phyloP scores from a whole-genome alignment of 2,797 vertebrate genomes.

The Smutsia gigantea region DNA sequence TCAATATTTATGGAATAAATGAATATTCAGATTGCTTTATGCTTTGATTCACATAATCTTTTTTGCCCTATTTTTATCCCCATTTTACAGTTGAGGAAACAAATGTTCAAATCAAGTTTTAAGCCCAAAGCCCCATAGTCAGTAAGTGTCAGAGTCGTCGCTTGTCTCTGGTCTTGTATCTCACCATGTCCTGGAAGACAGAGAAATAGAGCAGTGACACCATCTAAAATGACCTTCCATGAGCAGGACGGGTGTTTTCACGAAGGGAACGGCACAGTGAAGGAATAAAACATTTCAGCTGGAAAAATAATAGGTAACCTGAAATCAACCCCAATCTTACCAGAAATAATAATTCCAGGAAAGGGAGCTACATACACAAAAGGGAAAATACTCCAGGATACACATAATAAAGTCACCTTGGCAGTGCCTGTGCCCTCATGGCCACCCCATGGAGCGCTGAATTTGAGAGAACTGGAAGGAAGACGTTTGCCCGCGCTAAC shows the following conservation, averaged over 20 bases:
- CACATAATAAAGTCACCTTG: constrained; percentile 58
- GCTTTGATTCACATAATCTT: neutral
- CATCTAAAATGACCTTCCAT: neutral
- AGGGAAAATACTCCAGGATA: constrained; percentile 51
- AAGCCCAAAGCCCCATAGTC: neutral
- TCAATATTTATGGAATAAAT: neutral
- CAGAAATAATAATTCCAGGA: constrained; percentile 75
- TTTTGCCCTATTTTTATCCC: neutral
- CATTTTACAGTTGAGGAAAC: neutral
- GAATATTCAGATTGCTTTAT: neutral
- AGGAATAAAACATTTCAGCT: constrained; percentile 58
- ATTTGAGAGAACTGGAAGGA: neutral
- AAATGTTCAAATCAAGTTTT: neutral
- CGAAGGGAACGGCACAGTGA: constrained; percentile 25
- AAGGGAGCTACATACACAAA: constrained; percentile 23
- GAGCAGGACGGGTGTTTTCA: neutral
- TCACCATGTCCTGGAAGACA: too few relatives aligned
- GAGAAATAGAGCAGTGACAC: neutral
- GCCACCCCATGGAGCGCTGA: constrained; percentile 18
- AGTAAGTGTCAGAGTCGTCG: neutral
- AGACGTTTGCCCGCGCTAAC: neutral
- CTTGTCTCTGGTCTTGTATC: neutral
- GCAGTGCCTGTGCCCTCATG: neutral
- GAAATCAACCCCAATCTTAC: constrained; percentile 43
- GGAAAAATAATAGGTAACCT: constrained; percentile 65